Evolutionary conservation across 2,797 vertebrate species (phyloP).

Genomic region (Staurois parvus): DNA sequence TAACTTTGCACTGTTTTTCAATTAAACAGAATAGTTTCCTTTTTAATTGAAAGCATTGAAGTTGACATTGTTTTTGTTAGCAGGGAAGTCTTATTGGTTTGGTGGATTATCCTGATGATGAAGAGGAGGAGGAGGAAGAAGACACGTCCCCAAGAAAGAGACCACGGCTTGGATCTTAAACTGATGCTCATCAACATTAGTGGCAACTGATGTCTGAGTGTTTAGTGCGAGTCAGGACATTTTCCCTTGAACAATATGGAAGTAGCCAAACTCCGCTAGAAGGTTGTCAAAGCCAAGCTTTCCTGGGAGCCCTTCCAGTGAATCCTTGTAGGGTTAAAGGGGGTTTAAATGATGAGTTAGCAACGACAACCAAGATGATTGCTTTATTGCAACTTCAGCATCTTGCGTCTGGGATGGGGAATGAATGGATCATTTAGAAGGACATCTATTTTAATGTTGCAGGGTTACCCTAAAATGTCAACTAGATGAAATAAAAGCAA

Average conservation of each 20-base stretch:
- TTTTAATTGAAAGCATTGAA: neutral
- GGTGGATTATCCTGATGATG: slow-evolving; percentile 98
- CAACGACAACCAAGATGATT: slow-evolving; percentile 85
- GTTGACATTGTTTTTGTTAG: neutral
- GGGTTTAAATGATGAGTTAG: slow-evolving; percentile 82
- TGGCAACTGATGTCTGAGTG: slow-evolving; percentile 78
- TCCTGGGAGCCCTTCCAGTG: slow-evolving; percentile 80
- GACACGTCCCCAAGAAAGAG: slow-evolving; percentile 93
- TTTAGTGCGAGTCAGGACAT: slow-evolving; percentile 76
- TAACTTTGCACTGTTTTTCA: no score
- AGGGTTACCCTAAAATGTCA: slow-evolving; percentile 74
- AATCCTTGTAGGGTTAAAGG: slow-evolving; percentile 75
- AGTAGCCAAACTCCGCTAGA: slow-evolving; percentile 80
- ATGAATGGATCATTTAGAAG: slow-evolving; percentile 69
- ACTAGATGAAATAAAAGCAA: slow-evolving; percentile 69
- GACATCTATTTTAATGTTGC: slow-evolving; percentile 72
- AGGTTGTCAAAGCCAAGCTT: slow-evolving; percentile 75
- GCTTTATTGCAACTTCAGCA: slow-evolving; percentile 75
- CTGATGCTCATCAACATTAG: slow-evolving; percentile 65
- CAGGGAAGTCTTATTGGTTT: slow-evolving; percentile 93
- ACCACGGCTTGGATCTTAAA: slow-evolving; percentile 95
- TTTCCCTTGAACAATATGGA: slow-evolving; percentile 78
- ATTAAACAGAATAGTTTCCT: no score
- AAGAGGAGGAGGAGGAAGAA: slow-evolving; percentile 91
- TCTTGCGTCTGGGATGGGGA: slow-evolving; percentile 76